A percentile compares a stretch with the other conserved stretches of the same genome.
phyloP scores from a whole-genome alignment of 2,113 vertebrate species.

The Phylloscopus trochiloides region DNA sequence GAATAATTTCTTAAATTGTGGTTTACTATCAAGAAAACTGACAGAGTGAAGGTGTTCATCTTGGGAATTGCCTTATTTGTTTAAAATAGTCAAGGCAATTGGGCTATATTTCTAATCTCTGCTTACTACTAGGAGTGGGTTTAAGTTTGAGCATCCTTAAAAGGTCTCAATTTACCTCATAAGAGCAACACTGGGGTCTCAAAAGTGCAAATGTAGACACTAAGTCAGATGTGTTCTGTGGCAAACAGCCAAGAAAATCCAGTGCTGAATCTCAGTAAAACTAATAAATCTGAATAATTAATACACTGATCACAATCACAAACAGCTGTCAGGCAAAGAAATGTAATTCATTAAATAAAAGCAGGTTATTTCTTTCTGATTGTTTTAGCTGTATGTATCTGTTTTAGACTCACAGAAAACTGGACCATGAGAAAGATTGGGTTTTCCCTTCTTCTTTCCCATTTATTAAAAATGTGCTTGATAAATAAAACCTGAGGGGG shows the following conservation, averaged over 20 bases:
- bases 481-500: not conserved
- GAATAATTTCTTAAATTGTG: not conserved
- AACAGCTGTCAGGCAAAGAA: not conserved
- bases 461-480: not conserved
- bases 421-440: not conserved
- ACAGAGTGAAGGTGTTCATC: not conserved
- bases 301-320: not conserved
- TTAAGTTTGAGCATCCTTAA: not conserved
- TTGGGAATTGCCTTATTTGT: not conserved
- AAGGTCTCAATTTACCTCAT: not conserved
- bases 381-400: not conserved
- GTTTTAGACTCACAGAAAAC: not conserved
- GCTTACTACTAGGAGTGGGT: not conserved
- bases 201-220: not conserved
- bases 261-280: not conserved
- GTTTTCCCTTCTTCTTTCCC: not conserved
- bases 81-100: not conserved
- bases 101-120: not conserved
- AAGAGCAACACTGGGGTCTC: not conserved
- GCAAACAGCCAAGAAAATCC: not conserved
- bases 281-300: not conserved
- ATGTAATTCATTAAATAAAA: not conserved
- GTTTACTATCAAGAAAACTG: not conserved
- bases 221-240: not conserved
- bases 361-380: not conserved